Percentiles rank a stretch among this genome's conserved stretches.
Evolutionary conservation across 2,113 vertebrate species (phyloP).

Genomic region (Addax nasomaculatus): DNA sequence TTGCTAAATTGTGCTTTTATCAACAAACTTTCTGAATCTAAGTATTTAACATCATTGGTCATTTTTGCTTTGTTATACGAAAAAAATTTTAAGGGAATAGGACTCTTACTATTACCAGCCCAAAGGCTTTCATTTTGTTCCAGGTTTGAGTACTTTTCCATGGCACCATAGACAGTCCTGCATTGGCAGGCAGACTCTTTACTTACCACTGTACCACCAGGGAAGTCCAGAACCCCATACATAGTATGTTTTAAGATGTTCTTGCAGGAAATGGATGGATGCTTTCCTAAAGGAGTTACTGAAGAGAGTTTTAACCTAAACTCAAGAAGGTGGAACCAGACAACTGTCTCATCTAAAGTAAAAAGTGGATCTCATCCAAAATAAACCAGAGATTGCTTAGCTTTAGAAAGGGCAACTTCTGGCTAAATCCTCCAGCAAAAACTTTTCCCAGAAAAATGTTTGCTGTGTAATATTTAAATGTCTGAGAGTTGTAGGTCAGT

Average conservation of each 20-base stretch:
- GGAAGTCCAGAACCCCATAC: background rate
- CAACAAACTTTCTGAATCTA: background rate
- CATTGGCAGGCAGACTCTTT: background rate
- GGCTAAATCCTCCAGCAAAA: background rate
- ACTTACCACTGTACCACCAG: background rate
- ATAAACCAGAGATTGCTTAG: background rate
- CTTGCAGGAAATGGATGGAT: background rate
- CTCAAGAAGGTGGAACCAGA: background rate
- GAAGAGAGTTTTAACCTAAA: background rate
- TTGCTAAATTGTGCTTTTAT: background rate
- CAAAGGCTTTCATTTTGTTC: background rate
- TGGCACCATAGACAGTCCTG: background rate
- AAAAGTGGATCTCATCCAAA: background rate
- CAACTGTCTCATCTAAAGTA: background rate
- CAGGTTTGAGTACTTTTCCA: background rate
- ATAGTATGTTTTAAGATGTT: background rate
- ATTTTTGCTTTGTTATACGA: background rate
- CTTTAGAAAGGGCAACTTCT: background rate
- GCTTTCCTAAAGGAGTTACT: background rate
- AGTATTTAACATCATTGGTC: background rate
- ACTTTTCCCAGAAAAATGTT: background rate
- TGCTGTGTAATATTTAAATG: background rate
- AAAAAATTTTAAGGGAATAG: background rate
- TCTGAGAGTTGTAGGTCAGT: background rate
- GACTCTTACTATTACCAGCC: background rate